Conservation (phyloP, 1,140 invertebrate species). For the Drosophila grimshawi region DNA sequence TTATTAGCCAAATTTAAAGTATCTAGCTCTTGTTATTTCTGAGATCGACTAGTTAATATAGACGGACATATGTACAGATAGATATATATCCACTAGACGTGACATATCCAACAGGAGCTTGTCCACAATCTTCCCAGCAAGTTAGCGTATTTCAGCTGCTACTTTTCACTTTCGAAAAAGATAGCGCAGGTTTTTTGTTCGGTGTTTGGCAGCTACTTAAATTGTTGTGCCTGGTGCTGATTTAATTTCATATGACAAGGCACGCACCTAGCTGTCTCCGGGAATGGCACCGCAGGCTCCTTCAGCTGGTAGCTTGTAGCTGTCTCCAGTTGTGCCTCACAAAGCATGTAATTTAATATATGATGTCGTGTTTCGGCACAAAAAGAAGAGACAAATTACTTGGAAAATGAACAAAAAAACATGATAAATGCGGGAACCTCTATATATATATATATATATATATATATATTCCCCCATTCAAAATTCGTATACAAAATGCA, state of each 20-base stretch:
- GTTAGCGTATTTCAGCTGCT: background rate
- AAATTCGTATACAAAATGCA: slow-evolving; percentile 7
- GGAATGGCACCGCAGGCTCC: slow-evolving; percentile 6
- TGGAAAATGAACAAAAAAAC: slow-evolving; percentile 48
- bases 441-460: background rate
- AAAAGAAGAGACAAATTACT: slow-evolving; percentile 3
- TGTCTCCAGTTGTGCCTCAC: slow-evolving; percentile 64
- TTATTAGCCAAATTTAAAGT: background rate
- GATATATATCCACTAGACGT: too few relatives aligned
- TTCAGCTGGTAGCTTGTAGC: slow-evolving; percentile 30
- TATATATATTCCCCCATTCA: too few relatives aligned
- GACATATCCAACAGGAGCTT: too few relatives aligned
- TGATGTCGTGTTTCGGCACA: slow-evolving; percentile 50
- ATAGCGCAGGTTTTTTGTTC: background rate
- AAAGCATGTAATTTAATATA: slow-evolving; percentile 76
- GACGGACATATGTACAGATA: too few relatives aligned
- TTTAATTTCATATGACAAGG: slow-evolving; percentile 46
- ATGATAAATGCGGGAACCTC: slow-evolving; percentile 50
- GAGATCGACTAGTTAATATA: too few relatives aligned
- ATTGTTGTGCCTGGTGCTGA: slow-evolving; percentile 25
- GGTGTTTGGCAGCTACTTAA: slow-evolving; percentile 37
- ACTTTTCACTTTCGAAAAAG: background rate
- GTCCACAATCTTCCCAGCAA: background rate
- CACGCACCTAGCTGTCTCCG: slow-evolving; percentile 24
- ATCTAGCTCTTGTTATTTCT: too few relatives aligned